Percentiles rank a stretch among this genome's conserved stretches.
Evolutionary conservation across 2,888 invertebrate genomes (phyloP).

Genomic region (Melanotus villosus): DNA sequence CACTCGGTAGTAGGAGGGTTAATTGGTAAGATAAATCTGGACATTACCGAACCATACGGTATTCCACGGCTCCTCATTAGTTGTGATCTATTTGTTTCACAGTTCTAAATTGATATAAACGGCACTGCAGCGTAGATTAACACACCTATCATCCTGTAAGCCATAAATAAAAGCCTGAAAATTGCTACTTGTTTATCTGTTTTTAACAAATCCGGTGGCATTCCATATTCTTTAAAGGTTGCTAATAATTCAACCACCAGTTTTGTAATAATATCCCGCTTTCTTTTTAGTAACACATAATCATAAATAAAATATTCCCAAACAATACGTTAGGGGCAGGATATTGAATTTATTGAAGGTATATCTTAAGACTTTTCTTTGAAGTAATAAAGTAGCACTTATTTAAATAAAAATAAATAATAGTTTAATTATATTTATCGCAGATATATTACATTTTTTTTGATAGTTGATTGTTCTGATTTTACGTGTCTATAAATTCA

Average conservation of each 20-base stretch:
- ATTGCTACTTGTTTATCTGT: constrained; percentile 40
- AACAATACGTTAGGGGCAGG: constrained; percentile 30
- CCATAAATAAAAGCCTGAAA: constrained; percentile 32
- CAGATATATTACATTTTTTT: no score
- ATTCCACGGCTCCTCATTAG: constrained; percentile 32
- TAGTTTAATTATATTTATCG: neutral
- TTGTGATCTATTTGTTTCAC: constrained; percentile 29
- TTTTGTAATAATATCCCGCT: constrained; percentile 32
- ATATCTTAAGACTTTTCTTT: constrained; percentile 6
- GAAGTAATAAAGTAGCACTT: neutral
- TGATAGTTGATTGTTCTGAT: neutral
- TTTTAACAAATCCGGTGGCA: constrained; percentile 30
- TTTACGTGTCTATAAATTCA: constrained; percentile 5
- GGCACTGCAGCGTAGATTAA: constrained; percentile 35
- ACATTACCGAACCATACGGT: constrained; percentile 40
- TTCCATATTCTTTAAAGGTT: constrained; percentile 29
- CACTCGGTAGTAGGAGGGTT: no score
- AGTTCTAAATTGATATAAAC: constrained; percentile 25
- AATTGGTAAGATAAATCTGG: constrained; percentile 34
- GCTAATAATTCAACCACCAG: constrained; percentile 33
- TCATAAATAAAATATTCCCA: constrained; percentile 38
- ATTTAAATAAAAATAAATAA: neutral
- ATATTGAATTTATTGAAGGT: constrained; percentile 39
- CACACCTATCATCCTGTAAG: constrained; percentile 36
- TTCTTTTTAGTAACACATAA: constrained; percentile 33